These are phyloP conservation scores for Aleiodes leptofemur DNA, from an alignment of 2,888 invertebrate genomes.

Conservation along the genomic window DNA sequence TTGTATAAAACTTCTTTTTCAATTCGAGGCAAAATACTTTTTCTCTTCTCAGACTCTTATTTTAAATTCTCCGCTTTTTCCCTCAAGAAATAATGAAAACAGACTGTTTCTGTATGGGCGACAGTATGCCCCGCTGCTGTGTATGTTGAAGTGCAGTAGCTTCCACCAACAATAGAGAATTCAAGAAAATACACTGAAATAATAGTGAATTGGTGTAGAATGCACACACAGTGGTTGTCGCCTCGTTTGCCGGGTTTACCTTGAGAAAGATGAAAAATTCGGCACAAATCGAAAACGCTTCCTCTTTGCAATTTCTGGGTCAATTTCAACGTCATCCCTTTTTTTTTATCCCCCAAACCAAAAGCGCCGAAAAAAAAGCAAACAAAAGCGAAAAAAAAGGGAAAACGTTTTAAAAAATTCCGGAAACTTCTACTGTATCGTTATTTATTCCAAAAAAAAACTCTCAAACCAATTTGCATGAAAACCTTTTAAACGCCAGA, in stretches of 20 bases:
- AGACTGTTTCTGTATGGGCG: constrained; percentile 13
- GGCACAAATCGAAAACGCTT: constrained; percentile 10
- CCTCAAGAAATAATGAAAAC: constrained; percentile 6
- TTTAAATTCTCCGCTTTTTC: neutral
- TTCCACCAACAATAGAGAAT: neutral
- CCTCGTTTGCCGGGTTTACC: constrained; percentile 11
- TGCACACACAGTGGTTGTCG: constrained; percentile 2
- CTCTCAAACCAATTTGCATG: constrained; percentile 8
- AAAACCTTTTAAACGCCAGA: constrained; percentile 23
- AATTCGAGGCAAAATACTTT: neutral
- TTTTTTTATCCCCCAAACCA: neutral
- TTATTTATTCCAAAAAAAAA: constrained; percentile 28
- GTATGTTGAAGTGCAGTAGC: neutral
- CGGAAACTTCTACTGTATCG: neutral
- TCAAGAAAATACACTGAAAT: constrained; percentile 17
- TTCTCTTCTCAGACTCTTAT: neutral
- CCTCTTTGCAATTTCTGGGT: constrained; percentile 22
- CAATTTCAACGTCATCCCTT: neutral
- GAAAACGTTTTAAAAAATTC: neutral
- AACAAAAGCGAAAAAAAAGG: too few species aligned
- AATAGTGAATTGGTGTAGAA: constrained; percentile 14
- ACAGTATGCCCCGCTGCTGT: neutral
- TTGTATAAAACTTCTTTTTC: neutral
- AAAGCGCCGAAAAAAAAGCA: neutral
- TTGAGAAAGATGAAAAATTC: neutral